phyloP scores from a whole-genome alignment of 2,113 vertebrate species.

The Petroica traversi region DNA sequence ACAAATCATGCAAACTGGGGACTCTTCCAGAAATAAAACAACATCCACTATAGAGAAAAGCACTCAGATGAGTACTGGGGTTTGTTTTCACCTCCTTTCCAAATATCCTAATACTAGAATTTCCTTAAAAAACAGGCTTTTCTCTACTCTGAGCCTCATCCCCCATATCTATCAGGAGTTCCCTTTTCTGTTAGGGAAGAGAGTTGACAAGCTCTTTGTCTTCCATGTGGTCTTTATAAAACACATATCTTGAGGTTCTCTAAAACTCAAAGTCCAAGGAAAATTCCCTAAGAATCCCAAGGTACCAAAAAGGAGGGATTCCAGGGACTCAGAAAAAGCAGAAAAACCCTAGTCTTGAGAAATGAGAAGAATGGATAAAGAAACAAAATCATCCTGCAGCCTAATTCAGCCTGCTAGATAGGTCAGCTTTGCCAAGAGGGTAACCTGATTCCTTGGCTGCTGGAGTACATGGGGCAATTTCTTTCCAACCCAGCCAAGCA shows the following conservation, averaged over 20 bases:
- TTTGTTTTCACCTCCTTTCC: background rate
- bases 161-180: background rate
- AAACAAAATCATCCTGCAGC: background rate
- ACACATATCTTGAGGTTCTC: background rate
- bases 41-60: background rate
- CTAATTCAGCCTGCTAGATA: background rate
- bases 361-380: background rate
- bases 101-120: background rate
- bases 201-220: background rate
- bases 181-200: background rate
- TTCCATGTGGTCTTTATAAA: background rate
- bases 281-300: background rate
- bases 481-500: background rate
- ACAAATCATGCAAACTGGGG: background rate
- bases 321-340: background rate
- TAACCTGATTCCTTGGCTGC: background rate
- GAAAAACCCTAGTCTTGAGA: background rate
- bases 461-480: background rate
- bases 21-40: background rate
- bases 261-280: background rate
- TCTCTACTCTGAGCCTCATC: background rate
- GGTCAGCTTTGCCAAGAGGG: background rate
- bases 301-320: background rate
- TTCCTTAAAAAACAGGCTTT: background rate
- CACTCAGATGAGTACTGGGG: background rate